Evolutionary conservation across 2,797 vertebrate species (phyloP).

Genomic region (Squalus acanthias): DNA sequence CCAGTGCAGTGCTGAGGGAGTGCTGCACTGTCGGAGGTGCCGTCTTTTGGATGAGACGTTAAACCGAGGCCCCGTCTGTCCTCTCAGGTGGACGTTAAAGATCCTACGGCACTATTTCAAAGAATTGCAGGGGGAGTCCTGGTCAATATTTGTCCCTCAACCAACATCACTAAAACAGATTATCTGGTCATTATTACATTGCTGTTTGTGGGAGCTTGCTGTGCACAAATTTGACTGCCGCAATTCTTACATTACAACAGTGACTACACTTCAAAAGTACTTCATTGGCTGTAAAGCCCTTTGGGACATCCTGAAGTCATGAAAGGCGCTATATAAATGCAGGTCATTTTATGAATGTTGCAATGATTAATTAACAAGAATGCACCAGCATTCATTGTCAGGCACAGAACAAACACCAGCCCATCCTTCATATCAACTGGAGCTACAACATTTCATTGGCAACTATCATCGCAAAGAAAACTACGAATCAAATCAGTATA

Average conservation of each 20-base stretch:
- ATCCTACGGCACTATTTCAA: not conserved
- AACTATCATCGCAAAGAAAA: not conserved
- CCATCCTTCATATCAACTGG: constrained; percentile 52
- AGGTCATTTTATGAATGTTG: not conserved
- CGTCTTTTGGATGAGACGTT: not conserved
- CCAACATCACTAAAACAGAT: not conserved
- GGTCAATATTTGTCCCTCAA: not conserved
- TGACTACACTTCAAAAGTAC: not conserved
- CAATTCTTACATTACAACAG: not conserved
- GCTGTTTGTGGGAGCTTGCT: not conserved
- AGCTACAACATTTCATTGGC: constrained; percentile 38
- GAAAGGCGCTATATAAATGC: not conserved
- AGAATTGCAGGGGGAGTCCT: not conserved
- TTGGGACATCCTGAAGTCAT: not conserved
- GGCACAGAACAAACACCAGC: not conserved
- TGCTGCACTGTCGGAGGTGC: not conserved
- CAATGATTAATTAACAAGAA: not conserved
- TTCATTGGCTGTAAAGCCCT: not conserved
- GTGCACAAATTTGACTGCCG: not conserved
- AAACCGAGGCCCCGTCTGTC: not conserved
- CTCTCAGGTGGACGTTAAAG: not conserved
- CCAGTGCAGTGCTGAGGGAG: not conserved
- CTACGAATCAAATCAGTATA: constrained; percentile 51
- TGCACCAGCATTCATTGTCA: not conserved
- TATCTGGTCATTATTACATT: not conserved